A percentile compares a stretch with the other conserved stretches of the same genome.
phyloP scores from a whole-genome alignment of 2,797 vertebrate genomes.

The Pteronotus mesoamericanus region DNA sequence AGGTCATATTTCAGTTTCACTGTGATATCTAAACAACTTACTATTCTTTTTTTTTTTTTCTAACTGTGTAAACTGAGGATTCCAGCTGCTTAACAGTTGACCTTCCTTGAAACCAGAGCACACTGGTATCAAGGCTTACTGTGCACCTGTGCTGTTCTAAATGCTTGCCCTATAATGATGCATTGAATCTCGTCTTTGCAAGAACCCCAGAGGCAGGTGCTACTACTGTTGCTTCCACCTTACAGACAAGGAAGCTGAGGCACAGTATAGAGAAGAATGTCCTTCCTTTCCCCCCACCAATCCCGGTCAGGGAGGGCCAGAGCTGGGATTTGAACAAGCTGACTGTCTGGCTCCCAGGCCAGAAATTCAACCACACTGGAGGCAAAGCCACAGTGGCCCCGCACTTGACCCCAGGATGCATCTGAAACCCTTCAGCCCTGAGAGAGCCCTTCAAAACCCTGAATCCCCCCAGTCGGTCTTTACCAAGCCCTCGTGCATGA shows the following conservation, averaged over 20 bases:
- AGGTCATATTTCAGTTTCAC: not conserved
- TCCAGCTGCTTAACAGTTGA: not conserved
- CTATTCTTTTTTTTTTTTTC: not conserved
- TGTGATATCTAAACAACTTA: not conserved
- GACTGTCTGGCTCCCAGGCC: not conserved
- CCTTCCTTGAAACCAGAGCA: no score
- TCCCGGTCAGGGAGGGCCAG: not conserved
- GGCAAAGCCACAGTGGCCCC: not conserved
- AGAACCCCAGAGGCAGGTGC: not conserved
- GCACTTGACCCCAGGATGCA: not conserved
- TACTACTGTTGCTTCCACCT: not conserved
- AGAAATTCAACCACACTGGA: not conserved
- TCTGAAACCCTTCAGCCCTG: not conserved
- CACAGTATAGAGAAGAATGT: not conserved
- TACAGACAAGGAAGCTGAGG: not conserved
- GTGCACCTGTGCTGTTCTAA: not conserved
- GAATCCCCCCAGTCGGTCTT: not conserved
- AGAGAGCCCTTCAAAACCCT: not conserved
- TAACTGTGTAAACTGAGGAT: not conserved
- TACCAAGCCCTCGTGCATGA: not conserved
- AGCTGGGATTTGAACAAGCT: not conserved
- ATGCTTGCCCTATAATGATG: no score
- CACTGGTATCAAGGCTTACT: not conserved
- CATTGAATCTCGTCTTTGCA: not conserved
- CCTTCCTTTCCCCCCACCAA: not conserved